These are phyloP conservation scores for Malurus leucopterus DNA, from an alignment of 2,797 vertebrate species.

Conservation along the genomic window DNA sequence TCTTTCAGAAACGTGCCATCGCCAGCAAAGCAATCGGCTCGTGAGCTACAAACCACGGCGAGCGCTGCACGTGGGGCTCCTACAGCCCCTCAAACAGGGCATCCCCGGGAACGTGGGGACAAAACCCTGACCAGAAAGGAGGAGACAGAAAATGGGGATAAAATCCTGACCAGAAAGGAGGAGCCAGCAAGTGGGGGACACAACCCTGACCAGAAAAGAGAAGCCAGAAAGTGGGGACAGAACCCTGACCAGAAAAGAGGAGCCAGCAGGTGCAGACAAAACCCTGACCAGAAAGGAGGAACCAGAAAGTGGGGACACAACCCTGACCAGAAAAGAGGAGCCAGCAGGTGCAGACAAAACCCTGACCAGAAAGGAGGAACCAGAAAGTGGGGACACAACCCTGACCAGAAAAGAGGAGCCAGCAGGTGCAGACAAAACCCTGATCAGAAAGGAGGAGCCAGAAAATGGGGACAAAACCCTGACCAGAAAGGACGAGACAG, in stretches of 20 bases:
- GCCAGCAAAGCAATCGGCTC: slow-evolving; percentile 12
- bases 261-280: not conserved
- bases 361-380: too few species aligned
- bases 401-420: too few species aligned
- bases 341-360: too few species aligned
- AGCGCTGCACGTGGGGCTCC: not conserved
- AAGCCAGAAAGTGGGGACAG: not conserved
- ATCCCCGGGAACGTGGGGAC: not conserved
- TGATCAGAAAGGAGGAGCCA: not conserved
- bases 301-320: too few species aligned
- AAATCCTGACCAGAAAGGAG: too few species aligned
- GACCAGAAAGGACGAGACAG: too few species aligned
- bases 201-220: too few species aligned
- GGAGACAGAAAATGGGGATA: too few species aligned
- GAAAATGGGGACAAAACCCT: too few species aligned
- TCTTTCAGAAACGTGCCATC: slow-evolving; percentile 16
- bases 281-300: not conserved
- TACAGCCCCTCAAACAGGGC: not conserved
- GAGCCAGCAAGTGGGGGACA: too few species aligned
- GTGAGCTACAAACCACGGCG: not conserved
- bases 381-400: too few species aligned
- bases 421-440: not conserved
- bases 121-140: not conserved
- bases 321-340: too few species aligned
- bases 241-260: not conserved